Conservation (phyloP, 2,113 vertebrate genomes). For the Amphiprion percula region DNA sequence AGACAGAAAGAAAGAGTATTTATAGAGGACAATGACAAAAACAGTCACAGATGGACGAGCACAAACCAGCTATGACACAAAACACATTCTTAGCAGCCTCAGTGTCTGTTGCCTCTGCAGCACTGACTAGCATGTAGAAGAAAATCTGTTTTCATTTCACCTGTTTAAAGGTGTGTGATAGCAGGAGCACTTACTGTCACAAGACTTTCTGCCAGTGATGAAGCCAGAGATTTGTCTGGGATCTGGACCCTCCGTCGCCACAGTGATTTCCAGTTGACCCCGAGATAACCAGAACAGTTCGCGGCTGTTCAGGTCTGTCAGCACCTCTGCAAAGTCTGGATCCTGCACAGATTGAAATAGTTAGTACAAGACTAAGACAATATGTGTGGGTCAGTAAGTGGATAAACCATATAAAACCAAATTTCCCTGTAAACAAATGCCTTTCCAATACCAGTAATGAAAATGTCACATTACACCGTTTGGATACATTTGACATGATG, state of each 20-base stretch:
- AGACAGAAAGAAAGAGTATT: conserved; percentile 50
- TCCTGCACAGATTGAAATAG: conserved; percentile 82
- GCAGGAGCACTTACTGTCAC: conserved; percentile 90
- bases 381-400: not conserved
- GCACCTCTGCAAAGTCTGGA: conserved; percentile 93
- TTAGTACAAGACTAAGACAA: conserved; percentile 1
- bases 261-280: conserved; percentile 90
- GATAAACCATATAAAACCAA: not conserved
- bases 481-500: conserved; percentile 8
- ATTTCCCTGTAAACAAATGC: conserved; percentile 1
- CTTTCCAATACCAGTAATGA: conserved; percentile 10
- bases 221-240: conserved; percentile 86
- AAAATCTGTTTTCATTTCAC: not conserved
- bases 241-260: conserved; percentile 84
- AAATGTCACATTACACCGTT: conserved; percentile 13
- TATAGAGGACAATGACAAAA: conserved; percentile 56
- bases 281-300: conserved; percentile 94
- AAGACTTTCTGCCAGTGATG: conserved; percentile 91
- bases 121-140: not conserved
- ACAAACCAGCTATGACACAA: conserved; percentile 13
- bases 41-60: conserved; percentile 51
- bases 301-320: conserved; percentile 88
- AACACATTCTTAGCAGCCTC: conserved; percentile 25
- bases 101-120: not conserved
- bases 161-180: not conserved